A percentile compares a stretch with the other conserved stretches of the same genome.
Evolutionary conservation across 2,888 invertebrate genomes (phyloP).

Genomic region (Hemaris fuciformis): DNA sequence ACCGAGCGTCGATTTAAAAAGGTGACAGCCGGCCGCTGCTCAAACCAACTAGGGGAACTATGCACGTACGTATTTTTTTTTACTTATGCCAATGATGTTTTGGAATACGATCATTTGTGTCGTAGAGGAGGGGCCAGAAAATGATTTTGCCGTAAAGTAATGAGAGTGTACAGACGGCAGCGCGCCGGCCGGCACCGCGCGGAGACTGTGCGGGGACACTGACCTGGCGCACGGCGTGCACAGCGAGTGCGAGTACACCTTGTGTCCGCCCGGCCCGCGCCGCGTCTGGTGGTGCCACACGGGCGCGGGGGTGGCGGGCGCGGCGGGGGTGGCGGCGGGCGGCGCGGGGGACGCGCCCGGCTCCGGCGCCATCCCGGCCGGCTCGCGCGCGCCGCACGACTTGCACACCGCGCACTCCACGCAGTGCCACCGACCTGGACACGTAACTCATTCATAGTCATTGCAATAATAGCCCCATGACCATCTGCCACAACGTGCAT

Average conservation of each 20-base stretch:
- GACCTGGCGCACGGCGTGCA: constrained; percentile 87
- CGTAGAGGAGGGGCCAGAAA: too few relatives aligned
- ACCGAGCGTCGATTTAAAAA: constrained; percentile 8
- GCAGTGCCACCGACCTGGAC: constrained; percentile 91
- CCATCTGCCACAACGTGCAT: too few relatives aligned
- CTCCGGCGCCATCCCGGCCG: constrained; percentile 47
- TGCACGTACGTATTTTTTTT: not conserved
- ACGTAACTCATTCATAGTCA: too few relatives aligned
- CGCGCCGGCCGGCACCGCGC: not conserved
- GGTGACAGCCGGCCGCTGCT: constrained; percentile 6
- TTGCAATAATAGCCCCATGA: too few relatives aligned
- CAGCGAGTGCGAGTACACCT: constrained; percentile 81
- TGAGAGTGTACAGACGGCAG: not conserved
- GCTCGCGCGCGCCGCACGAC: constrained; percentile 81
- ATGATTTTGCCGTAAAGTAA: not conserved
- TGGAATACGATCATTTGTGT: too few relatives aligned
- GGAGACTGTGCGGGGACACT: constrained; percentile 34
- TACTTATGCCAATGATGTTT: not conserved
- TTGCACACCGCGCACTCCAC: constrained; percentile 87
- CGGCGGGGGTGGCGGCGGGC: constrained; percentile 27
- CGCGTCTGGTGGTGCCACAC: constrained; percentile 78
- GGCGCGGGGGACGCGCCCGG: constrained; percentile 13
- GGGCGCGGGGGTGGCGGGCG: constrained; percentile 29
- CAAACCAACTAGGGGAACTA: not conserved
- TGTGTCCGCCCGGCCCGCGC: constrained; percentile 73